Evolutionary conservation across 2,113 vertebrate genomes (phyloP), one percentile per base, ranked within the genome.

Genomic region (Laticauda colubrina): DNA sequence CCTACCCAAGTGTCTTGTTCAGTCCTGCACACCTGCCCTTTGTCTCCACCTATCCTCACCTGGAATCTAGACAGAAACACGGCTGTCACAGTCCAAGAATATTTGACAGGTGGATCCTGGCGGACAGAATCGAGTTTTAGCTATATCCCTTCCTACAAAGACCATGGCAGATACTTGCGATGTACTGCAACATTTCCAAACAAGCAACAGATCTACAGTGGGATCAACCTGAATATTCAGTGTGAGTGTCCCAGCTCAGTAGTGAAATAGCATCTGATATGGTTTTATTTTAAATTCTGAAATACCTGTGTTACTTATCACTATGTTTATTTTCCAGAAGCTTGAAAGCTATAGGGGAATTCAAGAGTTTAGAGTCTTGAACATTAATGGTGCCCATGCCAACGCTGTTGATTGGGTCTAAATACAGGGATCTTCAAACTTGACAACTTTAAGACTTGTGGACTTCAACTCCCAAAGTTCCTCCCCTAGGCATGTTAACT

Each of bases 1-100:
- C 29, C 56, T 55, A 96, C 98, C 88, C 93, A 95, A 39, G 87
- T 98, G 75, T 98, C 98, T 95, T 98, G 98, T 94, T 97, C 97
- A 0, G 94, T 96, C 69, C 86, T 54, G 23, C 96, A 96, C 91
- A 94, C 93, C 93, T 98, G 98, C 93, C 97, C 97, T 56, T 95
- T 95, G 57, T 39, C 88, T 5, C 97, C 97, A 1, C 98, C 98
- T 0, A 57, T 26, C 10, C 92, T 98, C 21, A 90, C 57, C 34
- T 98, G 97, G 98, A 96, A 48, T 23, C 97, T 96, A 95, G 95
- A 96, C 61, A 94, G 95, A 43, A 96, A 96, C 55, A 56, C 48
- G 2, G 69, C 69, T 3, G 26, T n/a, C 11, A 54, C 45, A 0
- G 2, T n/a, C 14, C 64, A 90, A 7, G 53, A 94, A 75, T 88